A percentile compares a stretch with the other conserved stretches of the same genome.
Conservation (phyloP, 2,888 invertebrate species). For the Cepaea hortensis region DNA sequence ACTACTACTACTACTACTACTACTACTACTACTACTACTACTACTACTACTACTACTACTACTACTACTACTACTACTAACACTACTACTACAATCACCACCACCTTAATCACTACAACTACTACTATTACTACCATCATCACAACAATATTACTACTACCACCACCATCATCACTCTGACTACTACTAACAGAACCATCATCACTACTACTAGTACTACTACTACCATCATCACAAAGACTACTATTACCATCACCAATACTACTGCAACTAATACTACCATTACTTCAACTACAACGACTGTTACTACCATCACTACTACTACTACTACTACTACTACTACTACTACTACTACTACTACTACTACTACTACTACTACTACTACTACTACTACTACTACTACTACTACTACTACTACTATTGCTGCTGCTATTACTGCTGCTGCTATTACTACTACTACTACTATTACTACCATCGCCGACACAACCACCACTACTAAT, state of each 20-base stretch:
- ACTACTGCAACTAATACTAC: not conserved
- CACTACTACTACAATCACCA: not conserved
- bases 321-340: slow-evolving; percentile 19
- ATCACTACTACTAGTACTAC: not conserved
- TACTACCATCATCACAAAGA: not conserved
- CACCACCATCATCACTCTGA: not conserved
- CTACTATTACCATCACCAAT: not conserved
- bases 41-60: slow-evolving; percentile 11
- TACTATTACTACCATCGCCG: not conserved
- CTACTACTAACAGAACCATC: not conserved
- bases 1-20: slow-evolving; percentile 29
- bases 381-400: not conserved
- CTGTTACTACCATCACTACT: slow-evolving; percentile 17
- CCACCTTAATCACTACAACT: not conserved
- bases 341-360: slow-evolving; percentile 29
- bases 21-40: slow-evolving; percentile 20
- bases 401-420: not conserved
- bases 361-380: slow-evolving; percentile 18
- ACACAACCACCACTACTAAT: slow-evolving; percentile 5
- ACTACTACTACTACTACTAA: not conserved
- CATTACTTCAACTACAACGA: not conserved
- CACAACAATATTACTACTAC: not conserved
- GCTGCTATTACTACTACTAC: not conserved
- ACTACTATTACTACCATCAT: not conserved
- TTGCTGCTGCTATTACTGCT: not conserved